Base-by-base conservation (phyloP, 2,888 invertebrate genomes). In the Sinodicranocentrus sp. region DNA sequence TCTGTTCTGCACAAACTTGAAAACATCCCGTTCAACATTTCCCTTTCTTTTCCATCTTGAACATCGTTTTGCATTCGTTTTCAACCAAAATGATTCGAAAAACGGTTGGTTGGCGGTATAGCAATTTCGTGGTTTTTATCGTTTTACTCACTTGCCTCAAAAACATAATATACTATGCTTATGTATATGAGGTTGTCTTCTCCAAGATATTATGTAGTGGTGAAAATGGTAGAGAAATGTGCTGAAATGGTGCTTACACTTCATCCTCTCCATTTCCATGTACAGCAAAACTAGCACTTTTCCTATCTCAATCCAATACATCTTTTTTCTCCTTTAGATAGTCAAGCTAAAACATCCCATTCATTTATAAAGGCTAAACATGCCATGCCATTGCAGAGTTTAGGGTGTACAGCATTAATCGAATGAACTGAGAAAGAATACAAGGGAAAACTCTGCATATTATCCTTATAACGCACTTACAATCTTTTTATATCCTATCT, bases 111-210 rank as follows among this genome's bases (percentile, higher is more conserved):
- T 43, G 67, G n/a, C n/a, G n/a, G n/a, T n/a, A n/a, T 43, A 68
- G 57, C 44, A 25, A 44, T 68, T 68, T 68, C 54, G 77, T 68
- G 77, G 77, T 77, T 77, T 63, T 76, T 67, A 67, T 67, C 67
- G 3, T 26, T 59, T 33, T 17, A n/a, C n/a, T n/a, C n/a, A n/a
- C n/a, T n/a, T n/a, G n/a, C n/a, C n/a, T n/a, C n/a, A n/a, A n/a
- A n/a, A n/a, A n/a, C n/a, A n/a, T n/a, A n/a, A n/a, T n/a, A n/a
- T n/a, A n/a, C n/a, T n/a, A n/a, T n/a, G n/a, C n/a, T n/a, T n/a
- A n/a, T n/a, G n/a, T n/a, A n/a, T n/a, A n/a, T n/a, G n/a, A n/a
- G 5, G 39, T 39, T 39, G 13, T 39, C 6, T 5, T 39, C 5
- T 39, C 6, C n/a, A 52, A 13, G n/a, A 8, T 52, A 52, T 59